phyloP scores from a whole-genome alignment of 2,797 vertebrate species.

The Leptodactylus fallax region DNA sequence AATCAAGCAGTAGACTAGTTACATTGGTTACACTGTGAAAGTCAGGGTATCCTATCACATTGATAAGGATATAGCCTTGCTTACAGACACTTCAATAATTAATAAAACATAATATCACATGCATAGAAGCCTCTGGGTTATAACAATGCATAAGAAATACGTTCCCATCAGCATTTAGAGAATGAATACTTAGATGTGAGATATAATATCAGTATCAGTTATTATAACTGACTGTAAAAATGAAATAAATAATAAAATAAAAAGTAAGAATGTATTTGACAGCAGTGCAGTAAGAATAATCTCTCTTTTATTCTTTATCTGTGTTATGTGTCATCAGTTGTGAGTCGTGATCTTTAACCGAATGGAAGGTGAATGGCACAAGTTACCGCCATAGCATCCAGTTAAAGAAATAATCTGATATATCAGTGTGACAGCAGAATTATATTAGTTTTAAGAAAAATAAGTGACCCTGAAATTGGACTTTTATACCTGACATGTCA shows the following conservation, averaged over 20 bases:
- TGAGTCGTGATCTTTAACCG: not conserved
- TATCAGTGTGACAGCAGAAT: not conserved
- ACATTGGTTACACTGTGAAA: too few relatives aligned
- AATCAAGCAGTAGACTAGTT: too few relatives aligned
- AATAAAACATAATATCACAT: not conserved
- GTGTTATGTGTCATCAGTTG: not conserved
- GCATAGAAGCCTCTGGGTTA: not conserved
- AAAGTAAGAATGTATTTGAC: not conserved
- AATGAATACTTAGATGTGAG: not conserved
- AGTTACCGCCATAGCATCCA: not conserved
- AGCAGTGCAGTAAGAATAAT: not conserved
- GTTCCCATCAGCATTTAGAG: not conserved
- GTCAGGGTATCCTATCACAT: not conserved
- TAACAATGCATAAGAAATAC: not conserved
- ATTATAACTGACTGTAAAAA: not conserved
- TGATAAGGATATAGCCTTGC: not conserved
- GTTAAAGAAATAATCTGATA: not conserved
- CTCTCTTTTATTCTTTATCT: not conserved
- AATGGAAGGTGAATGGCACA: not conserved
- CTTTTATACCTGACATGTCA: not conserved
- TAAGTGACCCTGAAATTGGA: not conserved
- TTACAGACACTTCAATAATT: not conserved
- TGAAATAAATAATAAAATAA: too few relatives aligned
- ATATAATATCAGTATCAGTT: not conserved
- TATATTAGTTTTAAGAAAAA: not conserved